These are phyloP conservation scores for Ladona fulva DNA, from an alignment of 1,140 invertebrate species.

Conservation along the genomic window DNA sequence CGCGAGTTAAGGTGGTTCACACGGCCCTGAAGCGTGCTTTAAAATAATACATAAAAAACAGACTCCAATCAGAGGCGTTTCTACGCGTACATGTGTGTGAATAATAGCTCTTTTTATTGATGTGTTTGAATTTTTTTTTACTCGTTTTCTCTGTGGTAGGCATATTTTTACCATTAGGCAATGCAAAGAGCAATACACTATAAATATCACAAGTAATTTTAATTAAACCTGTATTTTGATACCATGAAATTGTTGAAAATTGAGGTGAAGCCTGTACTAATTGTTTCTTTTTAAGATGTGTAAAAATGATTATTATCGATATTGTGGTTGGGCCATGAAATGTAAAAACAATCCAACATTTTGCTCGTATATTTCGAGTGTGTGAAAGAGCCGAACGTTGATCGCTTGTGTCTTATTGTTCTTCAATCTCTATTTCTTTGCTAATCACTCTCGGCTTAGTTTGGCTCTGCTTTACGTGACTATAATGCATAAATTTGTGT, in stretches of 20 bases:
- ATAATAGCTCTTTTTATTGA: slow-evolving; percentile 7
- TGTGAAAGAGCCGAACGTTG: slow-evolving; percentile 18
- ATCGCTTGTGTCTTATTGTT: slow-evolving; percentile 14
- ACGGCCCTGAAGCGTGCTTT: slow-evolving; percentile 1
- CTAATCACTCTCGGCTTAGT: background rate
- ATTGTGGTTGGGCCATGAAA: slow-evolving; percentile 13
- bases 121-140: background rate
- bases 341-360: background rate
- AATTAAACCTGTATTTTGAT: slow-evolving; percentile 22
- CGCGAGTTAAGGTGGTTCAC: background rate
- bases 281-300: slow-evolving; percentile 20
- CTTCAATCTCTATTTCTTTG: background rate
- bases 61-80: slow-evolving; percentile 3
- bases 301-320: slow-evolving; percentile 20
- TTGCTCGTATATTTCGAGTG: background rate
- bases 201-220: slow-evolving; percentile 15
- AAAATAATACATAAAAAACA: background rate
- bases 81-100: background rate
- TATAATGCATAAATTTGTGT: background rate
- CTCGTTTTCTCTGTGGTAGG: slow-evolving; percentile 3
- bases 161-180: slow-evolving; percentile 16
- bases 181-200: slow-evolving; percentile 18
- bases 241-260: slow-evolving; percentile 21
- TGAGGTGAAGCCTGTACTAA: slow-evolving; percentile 18
- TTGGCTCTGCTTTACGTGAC: slow-evolving; percentile 3